Conservation (phyloP, 2,113 vertebrate species). For the zebrafish (Danio rerio) region GRCz12tu NC_133181.1:48575501-48576000, state of each 20-base stretch:
- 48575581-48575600: neutral
- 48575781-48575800: constrained; percentile 86
- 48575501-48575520: neutral
- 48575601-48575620: neutral
- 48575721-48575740: constrained; percentile 83
- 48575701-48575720: constrained; percentile 89
- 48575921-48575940: neutral
- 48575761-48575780: constrained; percentile 88
- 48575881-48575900: neutral
- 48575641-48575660: constrained; percentile 99
- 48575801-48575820: constrained; percentile 91
- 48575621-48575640: neutral
- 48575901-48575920: too few species aligned
- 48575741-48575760: constrained; percentile 88
- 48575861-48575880: neutral
- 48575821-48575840: constrained; percentile 76
- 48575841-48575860: neutral
- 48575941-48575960: neutral
- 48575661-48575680: constrained; percentile 99
- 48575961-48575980: too few species aligned
- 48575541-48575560: constrained; percentile 4
- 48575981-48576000: too few species aligned
- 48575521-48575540: constrained; percentile 14
- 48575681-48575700: constrained; percentile 89
- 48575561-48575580: neutral